Percentiles rank a stretch among this genome's conserved stretches.
Conservation (phyloP, 2,888 invertebrate genomes). For the Monoplex corrugatus region DNA sequence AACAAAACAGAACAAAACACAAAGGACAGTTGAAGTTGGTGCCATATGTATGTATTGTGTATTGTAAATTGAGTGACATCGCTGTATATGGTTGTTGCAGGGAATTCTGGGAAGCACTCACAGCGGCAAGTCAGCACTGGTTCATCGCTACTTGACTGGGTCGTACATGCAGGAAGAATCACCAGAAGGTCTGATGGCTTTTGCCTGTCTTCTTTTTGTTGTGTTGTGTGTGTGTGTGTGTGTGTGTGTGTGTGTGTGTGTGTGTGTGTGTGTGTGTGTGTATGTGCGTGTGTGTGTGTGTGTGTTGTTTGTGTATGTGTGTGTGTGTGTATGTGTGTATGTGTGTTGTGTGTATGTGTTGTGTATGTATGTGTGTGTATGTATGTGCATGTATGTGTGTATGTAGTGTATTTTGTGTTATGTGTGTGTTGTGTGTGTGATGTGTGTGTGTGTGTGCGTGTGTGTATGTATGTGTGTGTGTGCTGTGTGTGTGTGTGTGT, state of each 20-base stretch:
- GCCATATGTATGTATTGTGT: no score
- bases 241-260: slow-evolving; percentile 4
- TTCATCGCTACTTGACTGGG: slow-evolving; percentile 98
- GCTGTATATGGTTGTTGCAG: slow-evolving; percentile 74
- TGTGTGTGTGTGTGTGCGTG: no score
- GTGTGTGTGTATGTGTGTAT: neutral
- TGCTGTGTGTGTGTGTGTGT: no score
- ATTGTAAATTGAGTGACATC: neutral
- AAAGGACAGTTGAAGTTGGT: neutral
- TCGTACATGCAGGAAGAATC: slow-evolving; percentile 99
- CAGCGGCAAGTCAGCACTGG: slow-evolving; percentile 98
- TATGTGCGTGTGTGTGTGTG: neutral
- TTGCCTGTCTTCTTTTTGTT: slow-evolving; percentile 45
- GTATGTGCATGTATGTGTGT: no score
- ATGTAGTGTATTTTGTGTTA: no score
- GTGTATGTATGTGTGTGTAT: no score
- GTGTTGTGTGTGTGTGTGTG: neutral
- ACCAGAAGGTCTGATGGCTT: slow-evolving; percentile 89
- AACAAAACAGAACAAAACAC: neutral
- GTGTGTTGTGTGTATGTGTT: neutral
- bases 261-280: neutral
- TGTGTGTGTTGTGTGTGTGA: no score
- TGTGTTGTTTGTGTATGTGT: neutral
- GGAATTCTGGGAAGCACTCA: slow-evolving; percentile 97
- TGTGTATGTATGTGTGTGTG: no score